Evolutionary conservation across 2,113 vertebrate species (phyloP), one percentile per base, ranked within the genome.

Genomic region (Pelmatolapia mariae): DNA sequence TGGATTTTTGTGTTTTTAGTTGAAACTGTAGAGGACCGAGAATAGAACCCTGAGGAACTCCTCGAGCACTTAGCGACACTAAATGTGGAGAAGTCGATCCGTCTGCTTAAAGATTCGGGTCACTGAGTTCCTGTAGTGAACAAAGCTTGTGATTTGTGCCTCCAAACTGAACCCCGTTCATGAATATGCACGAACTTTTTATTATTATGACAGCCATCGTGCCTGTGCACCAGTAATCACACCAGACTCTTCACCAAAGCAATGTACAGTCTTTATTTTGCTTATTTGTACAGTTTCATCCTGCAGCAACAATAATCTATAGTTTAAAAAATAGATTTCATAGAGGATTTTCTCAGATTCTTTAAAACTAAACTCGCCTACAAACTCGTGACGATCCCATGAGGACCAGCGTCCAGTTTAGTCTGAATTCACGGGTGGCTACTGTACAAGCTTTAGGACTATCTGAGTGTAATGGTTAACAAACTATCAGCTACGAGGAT

Each of bases 181-280:
- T 57, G 22, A 57, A 38, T 40, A 36, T 40, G 10, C 15, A 76
- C 4, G 0, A 47, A 76, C 24, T 15, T 47, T 29, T 29, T 66
- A 66, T 66, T n/a, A 73, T 76, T 29, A 19, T 0, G 43, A 47
- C 5, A 26, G 40, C 15, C 6, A 76, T 76, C 0, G 0, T 31
- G 45, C 22, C 15, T 80, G 26, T 19, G 9, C 29, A 16, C 10
- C 7, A 89, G 81, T 61, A n/a, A 89, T 82, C 56, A 88, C 9
- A 88, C 52, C 54, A 78, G 10, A 83, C 43, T 45, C 73, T 43
- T 91, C 80, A 89, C 73, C 89, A 91, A 90, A 93, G 92, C 92
- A 93, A 92, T 88, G 86, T 92, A 93, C 90, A 93, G 66, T 61
- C 63, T 95, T 94, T 92, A 92, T 89, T 94, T 82, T 91, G 71